Evolutionary conservation across 2,888 invertebrate species (phyloP), one percentile per base, ranked within the genome.

Genomic region (Diogma glabrata): DNA sequence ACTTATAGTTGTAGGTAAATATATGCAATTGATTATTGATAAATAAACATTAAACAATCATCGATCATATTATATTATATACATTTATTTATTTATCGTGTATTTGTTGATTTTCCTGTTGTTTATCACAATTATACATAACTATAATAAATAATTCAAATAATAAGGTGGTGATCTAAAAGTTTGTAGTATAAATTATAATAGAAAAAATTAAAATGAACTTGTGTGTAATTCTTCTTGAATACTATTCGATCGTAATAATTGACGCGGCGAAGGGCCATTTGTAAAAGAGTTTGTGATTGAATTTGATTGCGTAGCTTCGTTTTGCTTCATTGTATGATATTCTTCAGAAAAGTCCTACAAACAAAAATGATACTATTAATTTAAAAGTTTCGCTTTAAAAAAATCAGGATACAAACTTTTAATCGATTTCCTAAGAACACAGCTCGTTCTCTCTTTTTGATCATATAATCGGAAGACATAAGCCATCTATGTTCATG

Each of bases 401-500:
- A 43, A n/a, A 16, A 5, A 28, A n/a, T 36, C 2, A 20, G 19
- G 22, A 14, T 5, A 28, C 52, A 60, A 69, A 83, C 84, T 77
- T 88, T 88, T 54, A 90, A 76, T 63, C 87, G 77, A 67, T 81
- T 84, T 54, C 89, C 88, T 51, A 87, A 75, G 75, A 95, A 94
- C 56, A 87, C 75, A 23, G 90, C 87, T 51, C 89, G 75, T 67
- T 95, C 93, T 26, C 95, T 77, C 68, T 92, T 89, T 70, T 86
- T 87, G 61, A 91, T 86, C 87, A 95, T 91, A 66, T 84, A 89
- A 67, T 95, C 93, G 30, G 87, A 86, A 38, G 90, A 86, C 60
- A 89, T 77, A 52, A 99, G 77, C 96, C 97, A 97, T 67, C 94
- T 83, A 70, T 96, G 94, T 66, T 95, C 94, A 66, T 90, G 80